Evolutionary conservation across 1,140 invertebrate species (phyloP), one percentile per base, ranked within the genome.

Genomic region (Formica exsecta): DNA sequence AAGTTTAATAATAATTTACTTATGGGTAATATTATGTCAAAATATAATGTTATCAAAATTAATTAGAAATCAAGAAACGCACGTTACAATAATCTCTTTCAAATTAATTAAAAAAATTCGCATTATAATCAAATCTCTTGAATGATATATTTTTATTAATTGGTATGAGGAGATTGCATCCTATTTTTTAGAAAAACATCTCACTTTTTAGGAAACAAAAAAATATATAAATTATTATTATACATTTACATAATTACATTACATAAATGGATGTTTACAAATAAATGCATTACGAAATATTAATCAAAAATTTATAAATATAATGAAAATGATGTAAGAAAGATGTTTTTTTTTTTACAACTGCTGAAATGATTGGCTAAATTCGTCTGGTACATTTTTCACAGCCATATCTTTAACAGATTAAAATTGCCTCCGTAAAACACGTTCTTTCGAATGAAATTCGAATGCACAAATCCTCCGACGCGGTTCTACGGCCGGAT

Each of bases 1-100:
- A 5, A 38, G 6, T n/a, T 74, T 38, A 74, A 74, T 36, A 36
- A 57, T 48, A 6, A 68, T 48, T 73, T 73, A 73, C 13, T 74
- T 22, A 16, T 29, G 48, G 3, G 0, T 5, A 11, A 22, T 16
- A 11, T 44, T 44, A 44, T 44, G 8, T 44, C 7, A 9, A 41
- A 0, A 41, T 22, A 44, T 59, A 38, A 74, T 16, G 29, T 73
- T 36, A 29, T 54, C 32, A 54, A 71, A 36, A 19, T 38, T 57
- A 22, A 16, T 57, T 73, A 13, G 6, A 73, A 11, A 4, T 54
- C 8, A 22, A 71, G 9, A 51, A 51, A 19, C 2, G 11, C 44
- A 71, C 38, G 25, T 16, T 8, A 13, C 7, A 3, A 29, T 19
- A 1, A 54, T 32, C n/a, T 8, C 19, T 22, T 57, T 25, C 19